Percentiles rank a stretch among this genome's conserved stretches.
phyloP scores from a whole-genome alignment of 2,797 vertebrate genomes.

The Notoglanidium macrostoma region DNA sequence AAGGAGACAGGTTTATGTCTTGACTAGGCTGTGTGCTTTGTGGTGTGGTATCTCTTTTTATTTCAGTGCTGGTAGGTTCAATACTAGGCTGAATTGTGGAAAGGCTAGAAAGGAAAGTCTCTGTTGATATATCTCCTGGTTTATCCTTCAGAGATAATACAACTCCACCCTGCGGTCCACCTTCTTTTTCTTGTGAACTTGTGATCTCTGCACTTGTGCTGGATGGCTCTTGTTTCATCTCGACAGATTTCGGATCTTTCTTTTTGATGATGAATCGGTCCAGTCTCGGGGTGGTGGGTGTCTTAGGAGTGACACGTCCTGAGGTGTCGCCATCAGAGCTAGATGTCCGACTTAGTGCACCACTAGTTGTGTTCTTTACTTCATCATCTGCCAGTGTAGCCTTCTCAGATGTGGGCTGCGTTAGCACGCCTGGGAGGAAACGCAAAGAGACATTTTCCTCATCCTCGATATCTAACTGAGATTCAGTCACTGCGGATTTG shows the following conservation, averaged over 20 bases:
- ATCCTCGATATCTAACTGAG: conserved; percentile 65
- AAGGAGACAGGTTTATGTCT: conserved; percentile 58
- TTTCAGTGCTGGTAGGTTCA: conserved; percentile 58
- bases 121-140: conserved; percentile 93
- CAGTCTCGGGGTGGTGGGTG: conserved; percentile 65
- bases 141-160: conserved; percentile 89
- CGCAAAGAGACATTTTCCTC: conserved; percentile 79
- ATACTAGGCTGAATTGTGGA: conserved; percentile 68
- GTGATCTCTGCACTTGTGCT: conserved; percentile 59
- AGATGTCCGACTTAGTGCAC: conserved; percentile 65
- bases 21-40: conserved; percentile 54
- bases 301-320: conserved; percentile 68
- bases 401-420: conserved; percentile 82
- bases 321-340: conserved; percentile 60
- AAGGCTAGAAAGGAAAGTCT: conserved; percentile 86
- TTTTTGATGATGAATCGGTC: conserved; percentile 81
- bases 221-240: conserved; percentile 63
- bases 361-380: conserved; percentile 74
- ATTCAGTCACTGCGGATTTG: conserved; percentile 72
- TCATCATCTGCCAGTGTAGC: conserved; percentile 75
- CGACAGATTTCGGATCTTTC: conserved; percentile 73
- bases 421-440: conserved; percentile 93
- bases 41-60: conserved; percentile 65
- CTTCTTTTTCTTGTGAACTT: conserved; percentile 50
- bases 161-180: conserved; percentile 64